Evolutionary conservation across 2,888 invertebrate genomes (phyloP).

Genomic region (Drosophila falleni): DNA sequence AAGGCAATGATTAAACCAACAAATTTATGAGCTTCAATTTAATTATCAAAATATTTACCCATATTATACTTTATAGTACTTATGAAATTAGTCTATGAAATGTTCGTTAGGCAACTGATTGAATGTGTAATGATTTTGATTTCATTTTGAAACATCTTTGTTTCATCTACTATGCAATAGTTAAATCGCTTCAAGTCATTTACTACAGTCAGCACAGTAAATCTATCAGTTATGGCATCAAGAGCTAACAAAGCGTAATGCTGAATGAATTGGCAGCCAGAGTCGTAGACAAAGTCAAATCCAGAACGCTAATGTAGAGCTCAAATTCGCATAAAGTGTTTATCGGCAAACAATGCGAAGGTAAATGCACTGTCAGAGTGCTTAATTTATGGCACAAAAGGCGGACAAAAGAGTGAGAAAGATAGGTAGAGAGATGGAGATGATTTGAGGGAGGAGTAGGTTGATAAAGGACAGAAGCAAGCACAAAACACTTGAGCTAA

Average conservation of each 20-base stretch:
- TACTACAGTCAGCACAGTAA: neutral
- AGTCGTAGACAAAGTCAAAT: conserved; percentile 1
- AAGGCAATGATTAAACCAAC: conserved; percentile 2
- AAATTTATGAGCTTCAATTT: conserved; percentile 9
- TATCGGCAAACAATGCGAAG: conserved; percentile 60
- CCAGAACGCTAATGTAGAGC: conserved; percentile 45
- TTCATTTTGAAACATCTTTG: neutral
- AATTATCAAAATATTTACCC: conserved; percentile 7
- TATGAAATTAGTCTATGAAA: neutral
- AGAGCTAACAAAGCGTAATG: conserved; percentile 13
- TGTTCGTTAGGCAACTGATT: neutral
- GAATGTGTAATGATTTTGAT: neutral
- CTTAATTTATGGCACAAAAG: conserved; percentile 73
- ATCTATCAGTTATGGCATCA: conserved; percentile 2
- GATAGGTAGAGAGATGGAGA: no score
- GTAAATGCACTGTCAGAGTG: conserved; percentile 67
- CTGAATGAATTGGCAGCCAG: conserved; percentile 12
- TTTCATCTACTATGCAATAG: neutral
- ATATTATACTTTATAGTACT: neutral
- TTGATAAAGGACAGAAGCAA: conserved; percentile 26
- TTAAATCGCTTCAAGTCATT: neutral
- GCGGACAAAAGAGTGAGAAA: conserved; percentile 17
- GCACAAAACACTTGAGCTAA: conserved; percentile 61
- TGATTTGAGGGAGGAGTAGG: conserved; percentile 1
- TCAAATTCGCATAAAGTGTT: conserved; percentile 62